phyloP scores from a whole-genome alignment of 2,888 invertebrate species.

The Netelia inedita region DNA sequence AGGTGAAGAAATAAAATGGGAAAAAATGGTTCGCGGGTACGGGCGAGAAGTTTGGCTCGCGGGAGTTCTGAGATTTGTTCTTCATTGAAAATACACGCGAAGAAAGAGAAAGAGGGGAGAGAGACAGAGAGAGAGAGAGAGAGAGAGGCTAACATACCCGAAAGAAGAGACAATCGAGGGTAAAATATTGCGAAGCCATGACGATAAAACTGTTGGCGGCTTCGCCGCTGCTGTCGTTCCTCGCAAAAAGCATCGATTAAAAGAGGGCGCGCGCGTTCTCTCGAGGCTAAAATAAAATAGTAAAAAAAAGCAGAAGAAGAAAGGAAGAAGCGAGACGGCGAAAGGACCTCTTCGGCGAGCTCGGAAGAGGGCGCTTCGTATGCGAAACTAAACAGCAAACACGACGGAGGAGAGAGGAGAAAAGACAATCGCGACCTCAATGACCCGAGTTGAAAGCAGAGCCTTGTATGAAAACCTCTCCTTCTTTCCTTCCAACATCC shows the following conservation, averaged over 20 bases:
- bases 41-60: slow-evolving; percentile 48
- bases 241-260: slow-evolving; percentile 72
- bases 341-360: slow-evolving; percentile 27
- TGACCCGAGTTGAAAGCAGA: slow-evolving; percentile 82
- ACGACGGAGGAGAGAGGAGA: slow-evolving; percentile 28
- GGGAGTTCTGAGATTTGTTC: slow-evolving; percentile 16
- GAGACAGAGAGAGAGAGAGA: slow-evolving; percentile 28
- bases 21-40: slow-evolving; percentile 33
- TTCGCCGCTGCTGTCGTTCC: slow-evolving; percentile 69
- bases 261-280: slow-evolving; percentile 64
- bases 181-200: slow-evolving; percentile 75
- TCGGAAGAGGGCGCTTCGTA: slow-evolving; percentile 33
- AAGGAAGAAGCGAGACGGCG: slow-evolving; percentile 6
- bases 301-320: slow-evolving; percentile 60
- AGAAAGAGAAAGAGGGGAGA: slow-evolving; percentile 20
- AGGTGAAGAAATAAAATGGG: slow-evolving; percentile 33
- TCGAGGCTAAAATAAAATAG: slow-evolving; percentile 7
- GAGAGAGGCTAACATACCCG: slow-evolving; percentile 25
- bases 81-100: not conserved
- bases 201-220: slow-evolving; percentile 79
- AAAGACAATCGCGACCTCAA: slow-evolving; percentile 79
- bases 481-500: slow-evolving; percentile 62
- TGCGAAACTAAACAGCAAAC: slow-evolving; percentile 23
- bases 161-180: slow-evolving; percentile 76
- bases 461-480: slow-evolving; percentile 79